A percentile compares a stretch with the other conserved stretches of the same genome.
Conservation (phyloP, 1,140 invertebrate species). For the Dinoponera quadriceps region DNA sequence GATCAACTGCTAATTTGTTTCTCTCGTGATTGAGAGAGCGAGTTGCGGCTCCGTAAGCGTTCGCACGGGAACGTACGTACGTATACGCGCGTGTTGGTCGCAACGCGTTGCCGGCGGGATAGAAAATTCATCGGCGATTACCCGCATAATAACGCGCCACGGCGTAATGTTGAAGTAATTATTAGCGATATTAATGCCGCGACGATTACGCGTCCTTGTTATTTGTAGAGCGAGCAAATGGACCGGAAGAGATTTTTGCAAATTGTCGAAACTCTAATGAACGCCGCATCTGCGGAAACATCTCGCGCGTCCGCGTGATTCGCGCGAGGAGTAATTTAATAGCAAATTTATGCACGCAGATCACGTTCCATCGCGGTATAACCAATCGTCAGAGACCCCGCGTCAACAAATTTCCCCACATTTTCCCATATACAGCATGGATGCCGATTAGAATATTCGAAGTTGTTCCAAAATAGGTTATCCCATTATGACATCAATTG, state of each 20-base stretch:
- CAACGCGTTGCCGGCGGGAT: constrained; percentile 1
- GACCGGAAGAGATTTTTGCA: background rate
- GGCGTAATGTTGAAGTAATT: constrained; percentile 35
- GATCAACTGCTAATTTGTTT: constrained; percentile 40
- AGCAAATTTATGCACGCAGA: too few species aligned
- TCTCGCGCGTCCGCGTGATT: too few species aligned
- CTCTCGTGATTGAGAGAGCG: constrained; percentile 3
- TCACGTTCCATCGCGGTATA: too few species aligned
- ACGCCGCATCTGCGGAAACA: background rate
- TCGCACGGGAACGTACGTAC: too few species aligned
- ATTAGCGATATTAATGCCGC: constrained; percentile 30
- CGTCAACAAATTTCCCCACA: too few species aligned
- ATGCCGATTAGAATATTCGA: too few species aligned
- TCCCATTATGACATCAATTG: too few species aligned
- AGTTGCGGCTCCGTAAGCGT: background rate
- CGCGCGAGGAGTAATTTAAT: too few species aligned
- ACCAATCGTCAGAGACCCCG: too few species aligned
- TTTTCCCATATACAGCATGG: too few species aligned
- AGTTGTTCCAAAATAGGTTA: too few species aligned
- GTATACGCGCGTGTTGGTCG: background rate
- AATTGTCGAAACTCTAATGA: background rate
- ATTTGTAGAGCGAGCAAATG: background rate
- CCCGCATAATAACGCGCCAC: constrained; percentile 17
- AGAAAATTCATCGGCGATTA: constrained; percentile 45
- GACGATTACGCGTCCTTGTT: constrained; percentile 22